Evolutionary conservation across 2,113 vertebrate genomes (phyloP).

Genomic region (Panthera tigris): DNA sequence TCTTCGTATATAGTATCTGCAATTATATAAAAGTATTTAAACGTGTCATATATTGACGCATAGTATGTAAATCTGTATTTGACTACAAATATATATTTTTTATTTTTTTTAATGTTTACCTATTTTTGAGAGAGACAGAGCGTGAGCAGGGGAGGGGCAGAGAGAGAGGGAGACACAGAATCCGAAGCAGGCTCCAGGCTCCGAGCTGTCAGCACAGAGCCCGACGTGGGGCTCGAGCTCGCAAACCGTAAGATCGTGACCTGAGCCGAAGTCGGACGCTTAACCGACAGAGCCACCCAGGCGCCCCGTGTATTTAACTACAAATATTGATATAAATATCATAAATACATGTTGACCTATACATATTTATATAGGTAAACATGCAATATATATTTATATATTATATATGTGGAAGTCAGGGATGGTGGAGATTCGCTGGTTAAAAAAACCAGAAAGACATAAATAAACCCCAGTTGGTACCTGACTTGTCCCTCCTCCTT

Average conservation of each 20-base stretch:
- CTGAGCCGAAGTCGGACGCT: too few relatives aligned
- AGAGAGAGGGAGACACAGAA: too few relatives aligned
- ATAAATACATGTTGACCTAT: not conserved
- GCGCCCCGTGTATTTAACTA: not conserved
- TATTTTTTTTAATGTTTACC: too few relatives aligned
- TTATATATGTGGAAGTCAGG: not conserved
- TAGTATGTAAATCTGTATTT: not conserved
- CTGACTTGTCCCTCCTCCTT: not conserved
- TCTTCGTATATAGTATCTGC: not conserved
- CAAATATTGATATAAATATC: not conserved
- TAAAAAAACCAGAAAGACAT: not conserved
- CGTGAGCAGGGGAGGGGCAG: too few relatives aligned
- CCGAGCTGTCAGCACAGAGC: too few relatives aligned
- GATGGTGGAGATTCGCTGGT: not conserved
- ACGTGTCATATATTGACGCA: too few relatives aligned
- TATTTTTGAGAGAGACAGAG: too few relatives aligned
- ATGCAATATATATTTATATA: not conserved
- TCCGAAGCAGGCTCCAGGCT: too few relatives aligned
- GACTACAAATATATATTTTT: too few relatives aligned
- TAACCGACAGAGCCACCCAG: too few relatives aligned
- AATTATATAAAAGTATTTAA: not conserved
- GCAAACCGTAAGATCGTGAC: too few relatives aligned
- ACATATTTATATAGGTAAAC: not conserved
- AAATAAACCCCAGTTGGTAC: not conserved
- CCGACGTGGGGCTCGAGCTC: accelerated